Evolutionary conservation across 2,113 vertebrate species (phyloP).

Genomic region (Rhodinocichla rosea): DNA sequence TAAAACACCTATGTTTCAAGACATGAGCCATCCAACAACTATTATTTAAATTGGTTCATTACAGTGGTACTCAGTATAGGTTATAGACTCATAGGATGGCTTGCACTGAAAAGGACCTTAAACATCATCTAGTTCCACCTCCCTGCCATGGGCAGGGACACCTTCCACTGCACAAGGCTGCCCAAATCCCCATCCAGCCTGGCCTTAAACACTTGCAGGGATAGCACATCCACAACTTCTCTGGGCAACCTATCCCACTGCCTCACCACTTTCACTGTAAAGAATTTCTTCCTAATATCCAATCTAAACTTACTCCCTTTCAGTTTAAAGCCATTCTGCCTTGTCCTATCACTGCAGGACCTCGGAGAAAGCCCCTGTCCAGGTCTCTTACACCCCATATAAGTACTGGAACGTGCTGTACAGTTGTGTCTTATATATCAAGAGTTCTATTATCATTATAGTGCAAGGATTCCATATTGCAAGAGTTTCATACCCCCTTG

Average conservation of each 20-base stretch:
- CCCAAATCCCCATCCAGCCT: neutral
- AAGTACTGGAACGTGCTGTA: neutral
- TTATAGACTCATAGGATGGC: neutral
- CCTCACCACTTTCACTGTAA: neutral
- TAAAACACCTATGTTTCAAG: neutral
- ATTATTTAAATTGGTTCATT: neutral
- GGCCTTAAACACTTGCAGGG: neutral
- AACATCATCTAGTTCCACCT: neutral
- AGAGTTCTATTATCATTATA: too few species aligned
- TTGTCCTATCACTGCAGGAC: neutral
- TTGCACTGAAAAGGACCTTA: neutral
- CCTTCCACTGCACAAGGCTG: too few species aligned
- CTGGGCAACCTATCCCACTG: neutral
- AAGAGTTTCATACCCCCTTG: too few species aligned
- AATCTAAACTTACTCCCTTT: neutral
- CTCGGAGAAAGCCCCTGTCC: neutral
- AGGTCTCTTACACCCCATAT: fast-evolving
- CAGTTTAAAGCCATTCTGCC: neutral
- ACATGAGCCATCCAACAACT: neutral
- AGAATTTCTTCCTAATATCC: neutral
- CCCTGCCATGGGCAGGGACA: neutral
- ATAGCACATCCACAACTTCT: neutral
- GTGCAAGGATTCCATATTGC: too few species aligned
- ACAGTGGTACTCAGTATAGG: neutral
- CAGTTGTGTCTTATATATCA: too few species aligned